phyloP scores from a whole-genome alignment of 92 coral and sea anemone genomes.

The Ricordea florida region DNA sequence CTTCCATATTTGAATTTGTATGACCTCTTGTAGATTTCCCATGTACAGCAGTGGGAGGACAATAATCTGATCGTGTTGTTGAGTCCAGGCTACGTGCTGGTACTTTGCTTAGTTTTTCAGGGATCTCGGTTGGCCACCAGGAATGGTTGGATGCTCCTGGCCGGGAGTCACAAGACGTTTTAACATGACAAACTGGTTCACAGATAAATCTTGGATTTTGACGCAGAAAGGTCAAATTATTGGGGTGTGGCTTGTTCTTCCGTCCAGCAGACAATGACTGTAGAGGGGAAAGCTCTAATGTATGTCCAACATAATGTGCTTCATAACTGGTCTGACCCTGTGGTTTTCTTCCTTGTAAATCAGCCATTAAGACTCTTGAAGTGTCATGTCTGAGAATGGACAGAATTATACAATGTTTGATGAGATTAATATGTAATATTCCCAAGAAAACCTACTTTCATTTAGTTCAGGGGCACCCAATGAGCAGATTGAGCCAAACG shows the following conservation, averaged over 20 bases:
- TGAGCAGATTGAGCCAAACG: too few relatives aligned
- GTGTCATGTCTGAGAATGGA: constrained; percentile 73
- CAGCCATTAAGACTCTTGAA: constrained; percentile 82
- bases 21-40: constrained; percentile 28
- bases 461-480: too few relatives aligned
- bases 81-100: constrained; percentile 83
- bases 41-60: constrained; percentile 16
- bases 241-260: constrained; percentile 94
- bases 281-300: constrained; percentile 73
- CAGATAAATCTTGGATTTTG: constrained; percentile 89
- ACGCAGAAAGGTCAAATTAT: constrained; percentile 84
- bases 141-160: constrained; percentile 31
- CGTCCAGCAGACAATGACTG: constrained; percentile 73
- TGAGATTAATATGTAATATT: too few relatives aligned
- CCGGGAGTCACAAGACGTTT: constrained; percentile 55
- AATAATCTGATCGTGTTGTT: constrained; percentile 86
- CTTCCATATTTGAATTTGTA: constrained; percentile 9
- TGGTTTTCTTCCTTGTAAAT: constrained; percentile 36
- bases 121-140: constrained; percentile 94
- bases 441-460: too few relatives aligned
- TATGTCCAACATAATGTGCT: constrained; percentile 74
- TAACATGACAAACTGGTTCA: constrained; percentile 94
- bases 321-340: constrained; percentile 73
- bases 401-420: not conserved
- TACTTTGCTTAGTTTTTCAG: constrained; percentile 53